These are phyloP conservation scores for Syngnathoides biaculeatus DNA, from an alignment of 2,113 vertebrate genomes.

Conservation along the genomic window DNA sequence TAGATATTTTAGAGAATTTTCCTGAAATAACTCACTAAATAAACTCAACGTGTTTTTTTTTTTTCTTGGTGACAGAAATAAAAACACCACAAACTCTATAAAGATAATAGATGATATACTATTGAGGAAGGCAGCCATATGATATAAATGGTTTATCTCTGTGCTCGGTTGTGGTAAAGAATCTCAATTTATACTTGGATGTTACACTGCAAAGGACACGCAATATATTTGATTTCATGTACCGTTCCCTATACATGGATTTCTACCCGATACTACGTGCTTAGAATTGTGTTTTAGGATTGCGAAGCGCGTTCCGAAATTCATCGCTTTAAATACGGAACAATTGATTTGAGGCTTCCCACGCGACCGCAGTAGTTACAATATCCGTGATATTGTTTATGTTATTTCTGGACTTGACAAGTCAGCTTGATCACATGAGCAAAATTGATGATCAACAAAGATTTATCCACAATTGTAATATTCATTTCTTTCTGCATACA, in stretches of 20 bases:
- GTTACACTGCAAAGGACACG: constrained; percentile 27
- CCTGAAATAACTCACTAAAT: not conserved
- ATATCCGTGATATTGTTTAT: constrained; percentile 50
- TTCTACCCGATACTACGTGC: not conserved
- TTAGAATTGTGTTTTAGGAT: not conserved
- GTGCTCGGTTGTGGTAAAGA: constrained; percentile 2
- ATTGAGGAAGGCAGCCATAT: constrained; percentile 48
- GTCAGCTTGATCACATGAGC: constrained; percentile 47
- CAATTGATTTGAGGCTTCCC: constrained; percentile 16
- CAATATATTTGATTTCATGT: constrained; percentile 1
- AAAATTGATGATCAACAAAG: constrained; percentile 44
- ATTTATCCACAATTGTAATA: constrained; percentile 57
- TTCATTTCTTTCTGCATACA: constrained; percentile 45
- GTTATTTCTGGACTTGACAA: constrained; percentile 62
- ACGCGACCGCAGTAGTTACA: constrained; percentile 3
- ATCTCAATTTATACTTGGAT: constrained; percentile 15
- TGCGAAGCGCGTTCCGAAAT: not conserved
- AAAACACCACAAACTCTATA: not conserved
- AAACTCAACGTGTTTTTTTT: constrained; percentile 7
- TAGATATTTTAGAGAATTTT: constrained; percentile 34
- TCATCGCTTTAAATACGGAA: not conserved
- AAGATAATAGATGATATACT: constrained; percentile 10
- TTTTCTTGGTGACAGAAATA: constrained; percentile 9
- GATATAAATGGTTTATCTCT: constrained; percentile 16
- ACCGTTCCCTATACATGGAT: too few species aligned